Conservation (phyloP, 1,140 invertebrate genomes). For the Hestina assimilis region DNA sequence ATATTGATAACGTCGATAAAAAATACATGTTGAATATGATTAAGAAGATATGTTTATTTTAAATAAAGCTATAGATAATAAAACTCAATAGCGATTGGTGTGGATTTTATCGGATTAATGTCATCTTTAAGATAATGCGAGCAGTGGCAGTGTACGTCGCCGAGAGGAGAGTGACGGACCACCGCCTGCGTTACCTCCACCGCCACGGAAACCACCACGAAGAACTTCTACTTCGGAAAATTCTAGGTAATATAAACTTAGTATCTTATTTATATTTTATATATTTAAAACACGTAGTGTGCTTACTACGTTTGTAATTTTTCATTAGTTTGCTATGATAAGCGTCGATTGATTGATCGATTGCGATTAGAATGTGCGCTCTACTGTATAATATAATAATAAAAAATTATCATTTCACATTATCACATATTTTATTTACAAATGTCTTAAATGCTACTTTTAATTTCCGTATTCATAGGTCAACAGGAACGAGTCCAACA, state of each 20-base stretch:
- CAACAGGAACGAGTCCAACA: conserved; percentile 74
- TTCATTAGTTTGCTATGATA: neutral
- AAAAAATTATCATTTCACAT: too few species aligned
- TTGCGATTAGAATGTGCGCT: neutral
- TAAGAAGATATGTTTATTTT: neutral
- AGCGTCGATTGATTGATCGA: neutral
- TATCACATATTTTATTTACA: too few species aligned
- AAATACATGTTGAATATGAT: neutral
- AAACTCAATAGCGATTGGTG: neutral
- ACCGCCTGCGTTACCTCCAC: conserved; percentile 72
- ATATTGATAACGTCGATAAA: neutral
- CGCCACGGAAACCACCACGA: conserved; percentile 76
- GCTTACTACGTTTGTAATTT: neutral
- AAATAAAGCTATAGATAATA: neutral
- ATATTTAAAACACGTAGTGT: neutral
- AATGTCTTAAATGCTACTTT: too few species aligned
- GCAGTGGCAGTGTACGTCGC: conserved; percentile 45
- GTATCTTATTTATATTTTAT: too few species aligned
- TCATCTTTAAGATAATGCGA: conserved; percentile 56
- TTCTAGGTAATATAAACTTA: conserved; percentile 49
- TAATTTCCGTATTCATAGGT: conserved; percentile 44
- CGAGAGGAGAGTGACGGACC: conserved; percentile 57
- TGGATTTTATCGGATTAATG: conserved; percentile 10
- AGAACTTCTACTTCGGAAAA: conserved; percentile 48
- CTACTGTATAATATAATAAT: neutral